Conservation (phyloP, 2,888 invertebrate species). For the Mimumesa dahlbomi region DNA sequence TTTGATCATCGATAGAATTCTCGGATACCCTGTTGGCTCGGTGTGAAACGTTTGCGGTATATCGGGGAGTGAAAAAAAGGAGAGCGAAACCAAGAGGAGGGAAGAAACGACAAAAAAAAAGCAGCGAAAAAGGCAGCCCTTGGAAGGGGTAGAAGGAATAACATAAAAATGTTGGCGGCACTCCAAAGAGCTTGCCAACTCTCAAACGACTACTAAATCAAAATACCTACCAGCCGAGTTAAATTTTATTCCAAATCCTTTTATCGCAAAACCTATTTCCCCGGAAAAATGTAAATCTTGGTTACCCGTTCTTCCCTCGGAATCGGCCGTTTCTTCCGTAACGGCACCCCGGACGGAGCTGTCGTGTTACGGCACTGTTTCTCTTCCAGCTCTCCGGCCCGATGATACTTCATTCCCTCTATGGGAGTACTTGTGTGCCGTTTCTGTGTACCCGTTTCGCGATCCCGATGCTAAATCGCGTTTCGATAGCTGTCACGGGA, state of each 20-base stretch:
- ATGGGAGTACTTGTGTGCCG: background rate
- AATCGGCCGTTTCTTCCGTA: slow-evolving; percentile 55
- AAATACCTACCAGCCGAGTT: slow-evolving; percentile 70
- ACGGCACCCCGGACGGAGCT: slow-evolving; percentile 53
- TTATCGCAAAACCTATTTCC: slow-evolving; percentile 76
- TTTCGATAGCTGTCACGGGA: too few relatives aligned
- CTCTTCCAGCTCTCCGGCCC: slow-evolving; percentile 9
- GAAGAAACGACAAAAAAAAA: slow-evolving; percentile 27
- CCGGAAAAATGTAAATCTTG: slow-evolving; percentile 74
- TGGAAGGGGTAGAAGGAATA: slow-evolving; percentile 63
- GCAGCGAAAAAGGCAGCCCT: slow-evolving; percentile 12
- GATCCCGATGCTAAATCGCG: too few relatives aligned
- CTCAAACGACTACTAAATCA: slow-evolving; percentile 78
- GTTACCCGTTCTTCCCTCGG: slow-evolving; percentile 57
- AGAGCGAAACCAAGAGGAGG: background rate
- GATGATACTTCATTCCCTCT: background rate
- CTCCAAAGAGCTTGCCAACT: slow-evolving; percentile 78
- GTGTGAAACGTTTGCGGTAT: slow-evolving; percentile 20
- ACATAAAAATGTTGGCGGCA: slow-evolving; percentile 76
- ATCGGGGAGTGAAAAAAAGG: slow-evolving; percentile 3
- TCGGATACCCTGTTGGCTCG: slow-evolving; percentile 9
- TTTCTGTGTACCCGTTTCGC: too few relatives aligned
- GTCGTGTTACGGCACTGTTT: slow-evolving; percentile 40
- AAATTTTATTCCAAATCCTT: slow-evolving; percentile 78
- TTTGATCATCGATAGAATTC: background rate